phyloP scores from a whole-genome alignment of 2,888 invertebrate genomes.

The Mellilla xanthometata region DNA sequence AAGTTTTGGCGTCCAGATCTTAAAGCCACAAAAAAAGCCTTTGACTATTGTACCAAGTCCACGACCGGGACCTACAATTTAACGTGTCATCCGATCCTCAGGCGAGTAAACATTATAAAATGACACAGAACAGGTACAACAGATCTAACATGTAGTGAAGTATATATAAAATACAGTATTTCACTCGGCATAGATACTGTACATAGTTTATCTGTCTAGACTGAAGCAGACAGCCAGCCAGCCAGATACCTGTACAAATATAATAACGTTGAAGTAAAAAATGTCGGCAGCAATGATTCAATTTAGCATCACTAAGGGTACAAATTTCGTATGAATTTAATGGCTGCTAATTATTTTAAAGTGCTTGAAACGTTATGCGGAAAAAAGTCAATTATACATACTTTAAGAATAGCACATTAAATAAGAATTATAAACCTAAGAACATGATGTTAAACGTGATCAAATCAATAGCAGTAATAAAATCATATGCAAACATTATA shows the following conservation, averaged over 20 bases:
- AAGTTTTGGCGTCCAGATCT: no score
- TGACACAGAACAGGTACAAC: no score
- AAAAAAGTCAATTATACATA: background rate
- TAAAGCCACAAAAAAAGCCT: no score
- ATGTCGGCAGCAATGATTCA: conserved; percentile 16
- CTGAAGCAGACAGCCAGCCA: conserved; percentile 10
- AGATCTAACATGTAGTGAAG: no score
- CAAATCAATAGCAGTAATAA: conserved; percentile 2
- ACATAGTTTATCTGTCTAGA: conserved; percentile 24
- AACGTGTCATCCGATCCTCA: no score
- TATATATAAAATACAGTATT: no score
- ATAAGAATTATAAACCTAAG: conserved; percentile 2
- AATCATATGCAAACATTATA: conserved; percentile 4
- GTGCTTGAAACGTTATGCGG: background rate
- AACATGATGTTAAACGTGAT: conserved; percentile 5
- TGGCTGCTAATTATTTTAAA: background rate
- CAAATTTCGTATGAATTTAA: background rate
- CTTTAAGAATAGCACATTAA: background rate
- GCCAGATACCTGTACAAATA: conserved; percentile 12
- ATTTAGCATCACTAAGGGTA: conserved; percentile 9
- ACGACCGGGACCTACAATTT: no score
- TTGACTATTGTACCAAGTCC: no score
- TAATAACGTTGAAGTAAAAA: conserved; percentile 12
- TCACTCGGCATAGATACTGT: background rate
- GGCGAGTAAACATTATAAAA: no score